phyloP scores from a whole-genome alignment of 2,888 invertebrate species.

The Charanyca ferruginea region DNA sequence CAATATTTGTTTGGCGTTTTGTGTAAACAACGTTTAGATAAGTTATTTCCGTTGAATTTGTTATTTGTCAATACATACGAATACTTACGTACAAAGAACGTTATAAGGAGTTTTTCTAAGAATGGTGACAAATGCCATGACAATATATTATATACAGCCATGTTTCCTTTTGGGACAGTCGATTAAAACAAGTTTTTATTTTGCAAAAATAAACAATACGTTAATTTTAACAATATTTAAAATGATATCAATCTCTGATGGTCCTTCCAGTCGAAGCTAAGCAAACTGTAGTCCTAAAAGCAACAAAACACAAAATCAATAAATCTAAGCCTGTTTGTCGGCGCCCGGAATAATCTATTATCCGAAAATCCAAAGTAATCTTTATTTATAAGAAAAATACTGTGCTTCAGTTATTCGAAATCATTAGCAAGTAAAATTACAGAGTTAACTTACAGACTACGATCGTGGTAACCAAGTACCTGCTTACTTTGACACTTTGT shows the following conservation, averaged over 20 bases:
- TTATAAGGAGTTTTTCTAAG: not conserved
- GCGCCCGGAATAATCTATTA: slow-evolving; percentile 39
- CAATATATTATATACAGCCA: too few relatives aligned
- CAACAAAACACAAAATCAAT: slow-evolving; percentile 45
- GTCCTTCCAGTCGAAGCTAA: not conserved
- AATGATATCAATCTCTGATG: not conserved
- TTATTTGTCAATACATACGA: slow-evolving; percentile 4
- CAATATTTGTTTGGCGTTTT: slow-evolving; percentile 5
- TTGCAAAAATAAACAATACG: not conserved
- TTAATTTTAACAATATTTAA: not conserved
- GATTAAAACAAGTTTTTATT: not conserved
- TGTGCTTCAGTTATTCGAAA: slow-evolving; percentile 13
- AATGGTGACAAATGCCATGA: not conserved
- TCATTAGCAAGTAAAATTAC: slow-evolving; percentile 52
- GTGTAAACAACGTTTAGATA: not conserved
- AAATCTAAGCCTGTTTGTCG: slow-evolving; percentile 38
- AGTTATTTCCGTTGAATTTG: slow-evolving; percentile 24
- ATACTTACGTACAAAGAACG: not conserved
- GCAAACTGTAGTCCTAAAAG: not conserved
- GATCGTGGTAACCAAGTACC: slow-evolving; percentile 19
- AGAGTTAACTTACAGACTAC: slow-evolving; percentile 23
- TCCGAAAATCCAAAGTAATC: slow-evolving; percentile 54
- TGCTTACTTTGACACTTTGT: slow-evolving; percentile 49
- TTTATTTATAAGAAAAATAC: slow-evolving; percentile 47
- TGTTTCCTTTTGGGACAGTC: not conserved